phyloP scores from a whole-genome alignment of 2,888 invertebrate species.

The Morpho helenor region DNA sequence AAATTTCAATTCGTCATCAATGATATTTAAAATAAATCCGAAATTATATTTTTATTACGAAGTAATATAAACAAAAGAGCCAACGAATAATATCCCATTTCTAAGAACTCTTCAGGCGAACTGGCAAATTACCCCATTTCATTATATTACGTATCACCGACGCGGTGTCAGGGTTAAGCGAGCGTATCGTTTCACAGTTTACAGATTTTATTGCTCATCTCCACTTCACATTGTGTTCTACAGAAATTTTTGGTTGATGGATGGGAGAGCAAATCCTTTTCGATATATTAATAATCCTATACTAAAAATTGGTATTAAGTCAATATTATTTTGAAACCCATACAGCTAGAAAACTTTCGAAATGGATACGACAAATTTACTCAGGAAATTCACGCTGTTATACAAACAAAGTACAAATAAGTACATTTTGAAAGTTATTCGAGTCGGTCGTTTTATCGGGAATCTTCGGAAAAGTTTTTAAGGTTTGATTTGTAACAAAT shows the following conservation, averaged over 20 bases:
- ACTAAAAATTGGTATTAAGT: not conserved
- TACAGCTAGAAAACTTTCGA: constrained; percentile 11
- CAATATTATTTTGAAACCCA: not conserved
- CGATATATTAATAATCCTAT: not conserved
- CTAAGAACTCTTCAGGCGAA: constrained; percentile 6
- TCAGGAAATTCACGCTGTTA: constrained; percentile 36
- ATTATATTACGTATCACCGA: constrained; percentile 54
- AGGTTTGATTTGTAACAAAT: constrained; percentile 70
- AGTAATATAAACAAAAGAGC: constrained; percentile 3
- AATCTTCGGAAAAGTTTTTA: constrained; percentile 69
- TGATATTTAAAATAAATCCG: no score
- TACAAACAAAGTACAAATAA: constrained; percentile 68
- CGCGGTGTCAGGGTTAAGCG: constrained; percentile 62
- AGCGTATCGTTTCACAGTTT: constrained; percentile 71
- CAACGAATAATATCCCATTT: constrained; percentile 1
- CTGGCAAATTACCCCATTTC: constrained; percentile 37
- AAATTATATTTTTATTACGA: not conserved
- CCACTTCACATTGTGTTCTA: constrained; percentile 57
- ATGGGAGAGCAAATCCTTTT: constrained; percentile 8
- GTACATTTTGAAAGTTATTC: constrained; percentile 59
- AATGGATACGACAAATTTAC: constrained; percentile 30
- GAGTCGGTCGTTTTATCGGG: constrained; percentile 62
- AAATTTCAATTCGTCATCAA: no score
- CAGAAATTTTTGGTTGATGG: constrained; percentile 24
- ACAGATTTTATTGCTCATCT: constrained; percentile 73